A percentile compares a stretch with the other conserved stretches of the same genome.
Evolutionary conservation across 2,888 invertebrate species (phyloP).

Genomic region (Stenchaetothrips biformis): DNA sequence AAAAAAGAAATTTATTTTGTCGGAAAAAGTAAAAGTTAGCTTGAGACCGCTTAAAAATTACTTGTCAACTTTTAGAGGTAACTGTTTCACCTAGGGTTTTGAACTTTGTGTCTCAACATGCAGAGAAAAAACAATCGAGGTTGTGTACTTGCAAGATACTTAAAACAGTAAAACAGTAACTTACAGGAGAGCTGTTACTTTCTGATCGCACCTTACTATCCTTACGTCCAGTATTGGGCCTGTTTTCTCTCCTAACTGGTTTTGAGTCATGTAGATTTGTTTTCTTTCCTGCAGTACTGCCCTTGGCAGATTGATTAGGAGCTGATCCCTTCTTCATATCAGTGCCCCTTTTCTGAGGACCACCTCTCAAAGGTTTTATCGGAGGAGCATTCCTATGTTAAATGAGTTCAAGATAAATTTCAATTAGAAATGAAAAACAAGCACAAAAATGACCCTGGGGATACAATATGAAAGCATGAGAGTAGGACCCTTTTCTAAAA

Average conservation of each 20-base stretch:
- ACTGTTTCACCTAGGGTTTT: constrained; percentile 21
- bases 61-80: constrained; percentile 1
- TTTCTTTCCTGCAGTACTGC: constrained; percentile 48
- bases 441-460: constrained; percentile 30
- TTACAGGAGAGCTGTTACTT: constrained; percentile 13
- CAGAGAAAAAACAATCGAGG: neutral
- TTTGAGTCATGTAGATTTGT: constrained; percentile 42
- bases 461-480: constrained; percentile 29
- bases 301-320: constrained; percentile 40
- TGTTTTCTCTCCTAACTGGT: constrained; percentile 32
- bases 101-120: constrained; percentile 28
- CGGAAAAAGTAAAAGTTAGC: constrained; percentile 26
- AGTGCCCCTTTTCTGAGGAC: constrained; percentile 26
- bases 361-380: constrained; percentile 42
- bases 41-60: neutral
- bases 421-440: constrained; percentile 27
- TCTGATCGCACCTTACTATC: constrained; percentile 11
- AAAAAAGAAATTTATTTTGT: constrained; percentile 29
- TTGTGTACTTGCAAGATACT: neutral
- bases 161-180: neutral
- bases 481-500: constrained; percentile 32
- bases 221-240: constrained; percentile 28
- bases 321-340: constrained; percentile 41
- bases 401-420: constrained; percentile 30
- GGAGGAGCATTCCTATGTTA: constrained; percentile 43